Evolutionary conservation across 1,140 invertebrate species (phyloP), one percentile per base, ranked within the genome.

Genomic region (Neodiprion virginianus): DNA sequence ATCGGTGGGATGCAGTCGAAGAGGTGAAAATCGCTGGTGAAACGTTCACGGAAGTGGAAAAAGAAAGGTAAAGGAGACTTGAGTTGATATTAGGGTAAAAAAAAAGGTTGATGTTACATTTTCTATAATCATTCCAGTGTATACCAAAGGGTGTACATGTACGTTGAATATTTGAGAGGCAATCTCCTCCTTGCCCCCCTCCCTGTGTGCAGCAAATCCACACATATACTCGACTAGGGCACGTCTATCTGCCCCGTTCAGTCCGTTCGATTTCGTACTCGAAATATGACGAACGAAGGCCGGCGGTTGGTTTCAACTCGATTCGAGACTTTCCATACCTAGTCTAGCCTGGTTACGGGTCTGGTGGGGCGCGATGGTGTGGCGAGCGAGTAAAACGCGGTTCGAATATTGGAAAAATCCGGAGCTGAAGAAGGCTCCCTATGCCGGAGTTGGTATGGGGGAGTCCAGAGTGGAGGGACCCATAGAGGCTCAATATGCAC

Each of bases 221-320:
- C 73, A 47, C 67, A 73, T 68, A 74, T 73, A 74, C 74, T 71
- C 79, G 71, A 75, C 75, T 66, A 40, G 28, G 28, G 28, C 28
- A 40, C 28, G 28, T 40, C 28, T 40, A 40, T 40, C 28, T 40
- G 28, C 11, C 53, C 53, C 53, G 11, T 17, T 61, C 53, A 12
- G 53, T 14, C 53, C 53, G 53, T 12, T 61, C 53, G 53, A 17
- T 61, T 61, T 61, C 53, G 11, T 61, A 61, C 28, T 61, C 53
- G 53, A 61, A 61, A 61, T 61, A 61, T 61, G 53, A 61, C 53
- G 11, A 61, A 61, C 28, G 28, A 5, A 40, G 28, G 28, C 5
- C 28, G 28, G 5, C 5, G 28, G 53, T 17, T 61, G 53, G 11
- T 61, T 17, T 61, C 53, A 12, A 61, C 53, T 61, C 53, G n/a